Evolutionary conservation across 92 coral and sea anemone genomes (phyloP), one percentile per base, ranked within the genome.

Genomic region (Phymanthus crucifer): DNA sequence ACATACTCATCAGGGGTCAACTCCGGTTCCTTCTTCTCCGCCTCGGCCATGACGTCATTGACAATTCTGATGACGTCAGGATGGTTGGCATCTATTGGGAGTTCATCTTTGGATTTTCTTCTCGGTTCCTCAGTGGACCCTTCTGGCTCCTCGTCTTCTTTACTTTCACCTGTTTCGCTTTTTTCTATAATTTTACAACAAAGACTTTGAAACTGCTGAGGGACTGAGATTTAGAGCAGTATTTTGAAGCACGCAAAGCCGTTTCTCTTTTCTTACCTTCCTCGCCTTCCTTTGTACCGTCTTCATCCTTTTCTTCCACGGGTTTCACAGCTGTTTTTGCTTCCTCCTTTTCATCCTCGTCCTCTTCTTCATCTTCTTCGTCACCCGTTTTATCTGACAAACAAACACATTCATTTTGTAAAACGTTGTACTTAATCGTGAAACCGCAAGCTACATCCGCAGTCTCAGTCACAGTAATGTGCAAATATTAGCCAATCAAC

Each of bases 1-100:
- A 89, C 92, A 79, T 88, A 95, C 83, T 95, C 99, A 33, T 95
- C 99, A 16, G 99, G 84, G 4, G 98, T 72, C 35, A 95, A 82
- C 32, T 95, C 97, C 0, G 94, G 92, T 61, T 95, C 99, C 32
- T 89, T 89, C 75, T 89, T 85, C 66, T 83, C 93, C 37, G 99
- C 96, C 77, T 93, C 99, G 0, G 82, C 71, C 92, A 95, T 84
- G 47, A 74, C 89, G 50, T 93, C 97, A 33, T 80, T 89, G 65
- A 95, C 92, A 4, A 95, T 74, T 36, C 82, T 93, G 32, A 89
- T 82, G 32, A 95, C 99, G 88, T 90, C 95, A 17, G 99, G 99
- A 46, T 95, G 97, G 66, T 90, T 90, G 64, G 90, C 90, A 74
- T 95, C 97, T 32, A 95, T 80, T 14, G 91, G 89, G 0, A 88